Evolutionary conservation across 2,888 invertebrate species (phyloP), one percentile per base, ranked within the genome.

Genomic region (Limnephilus rhombicus): DNA sequence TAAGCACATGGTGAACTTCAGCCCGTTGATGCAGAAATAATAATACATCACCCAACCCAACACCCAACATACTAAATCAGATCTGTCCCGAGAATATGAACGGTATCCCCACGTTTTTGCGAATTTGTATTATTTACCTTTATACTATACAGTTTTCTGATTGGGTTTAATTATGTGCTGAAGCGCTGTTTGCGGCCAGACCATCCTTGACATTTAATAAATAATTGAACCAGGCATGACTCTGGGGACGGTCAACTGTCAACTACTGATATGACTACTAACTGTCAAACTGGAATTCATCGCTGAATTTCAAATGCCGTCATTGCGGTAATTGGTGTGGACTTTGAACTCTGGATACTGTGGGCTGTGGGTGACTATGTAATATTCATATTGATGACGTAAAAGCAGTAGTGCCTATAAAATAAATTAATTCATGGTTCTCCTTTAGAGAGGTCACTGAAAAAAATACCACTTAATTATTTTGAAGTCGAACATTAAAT

Each of bases 201-300:
- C 5, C 31, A 83, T 34, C 82, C 82, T 83, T 83, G 82, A 83
- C 82, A 83, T 83, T 83, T 37, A 83, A n/a, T n/a, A n/a, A n/a
- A n/a, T n/a, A n/a, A 83, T 83, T 83, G 82, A 24, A 31, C 24
- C n/a, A 9, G 68, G 7, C 68, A 68, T 9, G 24, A 11, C 68
- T 68, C 68, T 68, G 68, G n/a, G n/a, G 68, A 68, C n/a, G 24
- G 24, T 68, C 68, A 24, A 68, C 68, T 24, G 68, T 5, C 68
- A 68, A 68, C 68, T 18, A 18, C 5, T 18, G 7, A 68, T 31
- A 5, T 68, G 53, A 18, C 68, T 18, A 24, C 68, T 68, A 68
- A 24, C 68, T 83, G 31, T 34, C 18, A 83, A 83, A 83, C 82
- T 24, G 24, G 9, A 83, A 83, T 83, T 83, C 34, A 83, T 83